Percentiles rank a stretch among this genome's conserved stretches.
phyloP scores from a whole-genome alignment of 2,888 invertebrate species.

The Dorcus hopei region DNA sequence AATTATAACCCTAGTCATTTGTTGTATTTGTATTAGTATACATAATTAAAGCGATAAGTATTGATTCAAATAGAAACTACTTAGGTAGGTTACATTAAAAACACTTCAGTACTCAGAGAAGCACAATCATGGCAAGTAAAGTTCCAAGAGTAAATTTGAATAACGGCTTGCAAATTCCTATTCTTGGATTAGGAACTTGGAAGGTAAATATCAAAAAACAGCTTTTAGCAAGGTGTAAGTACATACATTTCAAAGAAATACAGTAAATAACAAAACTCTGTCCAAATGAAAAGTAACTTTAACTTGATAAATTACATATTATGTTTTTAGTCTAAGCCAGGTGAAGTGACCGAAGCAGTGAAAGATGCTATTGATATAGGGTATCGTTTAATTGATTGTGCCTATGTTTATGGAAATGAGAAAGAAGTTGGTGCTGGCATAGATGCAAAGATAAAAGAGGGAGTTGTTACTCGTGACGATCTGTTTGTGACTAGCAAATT shows the following conservation, averaged over 20 bases:
- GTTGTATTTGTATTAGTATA: too few species aligned
- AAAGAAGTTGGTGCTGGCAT: constrained; percentile 71
- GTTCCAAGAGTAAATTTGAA: neutral
- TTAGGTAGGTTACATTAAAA: too few species aligned
- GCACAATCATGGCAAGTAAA: neutral
- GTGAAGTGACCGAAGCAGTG: constrained; percentile 66
- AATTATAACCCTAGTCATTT: too few species aligned
- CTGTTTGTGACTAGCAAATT: constrained; percentile 75
- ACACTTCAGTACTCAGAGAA: too few species aligned
- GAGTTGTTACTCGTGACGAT: constrained; percentile 66
- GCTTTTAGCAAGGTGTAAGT: neutral
- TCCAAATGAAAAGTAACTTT: neutral
- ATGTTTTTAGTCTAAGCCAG: constrained; percentile 42
- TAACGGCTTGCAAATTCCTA: neutral
- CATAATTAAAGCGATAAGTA: too few species aligned
- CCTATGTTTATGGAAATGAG: constrained; percentile 71
- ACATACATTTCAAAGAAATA: neutral
- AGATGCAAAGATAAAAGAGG: constrained; percentile 61
- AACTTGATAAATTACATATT: neutral
- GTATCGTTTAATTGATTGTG: constrained; percentile 78
- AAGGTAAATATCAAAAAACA: neutral
- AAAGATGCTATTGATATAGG: constrained; percentile 74
- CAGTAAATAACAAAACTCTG: neutral
- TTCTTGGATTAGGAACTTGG: constrained; percentile 4
- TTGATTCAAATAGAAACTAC: too few species aligned